phyloP scores from a whole-genome alignment of 2,888 invertebrate species.

The Papilio demoleus region DNA sequence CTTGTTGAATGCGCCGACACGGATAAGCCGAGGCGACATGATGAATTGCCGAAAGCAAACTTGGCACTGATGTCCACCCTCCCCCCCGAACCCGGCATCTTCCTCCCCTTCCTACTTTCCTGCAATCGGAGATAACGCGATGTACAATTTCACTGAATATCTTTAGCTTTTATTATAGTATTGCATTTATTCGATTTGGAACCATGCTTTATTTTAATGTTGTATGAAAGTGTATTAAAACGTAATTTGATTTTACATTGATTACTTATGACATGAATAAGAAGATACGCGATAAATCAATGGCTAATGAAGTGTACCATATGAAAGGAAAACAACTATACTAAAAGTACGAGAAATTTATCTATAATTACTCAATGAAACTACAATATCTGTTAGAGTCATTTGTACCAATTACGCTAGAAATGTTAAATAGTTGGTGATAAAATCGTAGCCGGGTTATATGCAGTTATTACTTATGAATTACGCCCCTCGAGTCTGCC shows the following conservation, averaged over 20 bases:
- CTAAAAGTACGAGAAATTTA: neutral
- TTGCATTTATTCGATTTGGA: neutral
- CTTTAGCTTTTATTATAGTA: neutral
- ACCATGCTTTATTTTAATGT: neutral
- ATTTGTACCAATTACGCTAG: neutral
- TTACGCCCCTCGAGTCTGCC: slow-evolving; percentile 41
- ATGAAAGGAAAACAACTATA: neutral
- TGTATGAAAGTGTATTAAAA: neutral
- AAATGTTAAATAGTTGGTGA: neutral
- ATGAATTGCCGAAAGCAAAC: slow-evolving; percentile 36
- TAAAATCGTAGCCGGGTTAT: neutral
- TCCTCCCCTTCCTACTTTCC: neutral
- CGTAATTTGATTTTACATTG: neutral
- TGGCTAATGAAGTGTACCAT: neutral
- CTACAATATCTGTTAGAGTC: neutral
- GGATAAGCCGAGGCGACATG: slow-evolving; percentile 28
- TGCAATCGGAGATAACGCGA: slow-evolving; percentile 12
- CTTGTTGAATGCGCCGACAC: slow-evolving; percentile 17
- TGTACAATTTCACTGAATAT: slow-evolving; percentile 18
- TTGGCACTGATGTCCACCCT: slow-evolving; percentile 39
- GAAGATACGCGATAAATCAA: neutral
- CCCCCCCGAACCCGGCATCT: neutral
- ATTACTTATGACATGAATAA: no score
- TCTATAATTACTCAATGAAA: no score
- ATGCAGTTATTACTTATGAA: slow-evolving; percentile 28